Percentiles rank a stretch among this genome's conserved stretches.
Conservation (phyloP, 2,797 vertebrate species). For the Myotis daubentonii region DNA sequence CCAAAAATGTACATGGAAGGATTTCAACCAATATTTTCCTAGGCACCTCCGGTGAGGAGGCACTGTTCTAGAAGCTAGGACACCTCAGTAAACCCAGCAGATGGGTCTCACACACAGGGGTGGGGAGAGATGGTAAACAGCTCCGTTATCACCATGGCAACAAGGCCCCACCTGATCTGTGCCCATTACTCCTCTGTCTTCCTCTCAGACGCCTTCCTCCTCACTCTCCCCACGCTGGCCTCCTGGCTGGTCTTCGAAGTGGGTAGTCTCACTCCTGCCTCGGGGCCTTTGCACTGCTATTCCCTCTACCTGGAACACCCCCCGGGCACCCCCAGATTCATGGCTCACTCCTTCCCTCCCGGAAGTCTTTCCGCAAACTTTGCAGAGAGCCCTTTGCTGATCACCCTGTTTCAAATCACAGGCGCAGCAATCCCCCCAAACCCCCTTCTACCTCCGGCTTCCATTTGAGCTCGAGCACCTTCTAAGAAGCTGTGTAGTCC, state of each 20-base stretch:
- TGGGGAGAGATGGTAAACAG: background rate
- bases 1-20: background rate
- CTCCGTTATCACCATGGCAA: background rate
- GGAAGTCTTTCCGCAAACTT: background rate
- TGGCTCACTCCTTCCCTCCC: background rate
- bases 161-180: background rate
- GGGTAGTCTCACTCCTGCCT: background rate
- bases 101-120: background rate
- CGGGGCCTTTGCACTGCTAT: conserved; percentile 20
- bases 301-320: background rate
- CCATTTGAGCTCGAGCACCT: background rate
- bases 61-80: background rate
- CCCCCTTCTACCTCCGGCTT: background rate
- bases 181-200: background rate
- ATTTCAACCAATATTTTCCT: background rate
- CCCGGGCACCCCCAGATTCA: background rate
- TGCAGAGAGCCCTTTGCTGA: background rate
- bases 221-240: fast-evolving
- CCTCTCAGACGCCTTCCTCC: background rate
- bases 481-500: background rate
- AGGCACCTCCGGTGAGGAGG: background rate
- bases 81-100: background rate
- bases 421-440: background rate
- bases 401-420: background rate
- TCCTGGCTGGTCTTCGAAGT: background rate